Evolutionary conservation across 2,888 invertebrate genomes (phyloP).

Genomic region (Ennomos fuscantarius): DNA sequence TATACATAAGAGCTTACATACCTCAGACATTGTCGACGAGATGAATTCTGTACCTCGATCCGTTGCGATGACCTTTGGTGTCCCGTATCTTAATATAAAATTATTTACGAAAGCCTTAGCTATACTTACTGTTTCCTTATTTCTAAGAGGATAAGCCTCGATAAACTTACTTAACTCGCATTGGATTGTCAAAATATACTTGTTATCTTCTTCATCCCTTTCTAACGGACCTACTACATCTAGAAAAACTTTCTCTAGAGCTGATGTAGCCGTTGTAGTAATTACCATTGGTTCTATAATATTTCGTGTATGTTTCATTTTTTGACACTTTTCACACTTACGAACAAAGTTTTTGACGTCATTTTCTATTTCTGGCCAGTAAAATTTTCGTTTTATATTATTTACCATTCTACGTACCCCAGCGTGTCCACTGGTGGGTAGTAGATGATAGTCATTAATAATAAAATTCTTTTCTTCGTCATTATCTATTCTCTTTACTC

Average conservation of each 20-base stretch:
- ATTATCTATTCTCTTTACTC: conserved; percentile 30
- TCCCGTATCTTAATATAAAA: conserved; percentile 26
- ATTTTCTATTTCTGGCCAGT: conserved; percentile 24
- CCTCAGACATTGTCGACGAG: conserved; percentile 15
- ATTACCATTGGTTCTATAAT: conserved; percentile 31
- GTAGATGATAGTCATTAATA: conserved; percentile 38
- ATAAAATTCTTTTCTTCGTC: conserved; percentile 33
- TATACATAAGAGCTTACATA: conserved; percentile 31
- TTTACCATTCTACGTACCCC: conserved; percentile 33
- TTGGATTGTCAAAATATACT: conserved; percentile 39
- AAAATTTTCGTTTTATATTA: conserved; percentile 31
- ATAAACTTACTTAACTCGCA: conserved; percentile 38
- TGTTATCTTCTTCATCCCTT: conserved; percentile 25
- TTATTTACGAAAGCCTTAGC: conserved; percentile 26
- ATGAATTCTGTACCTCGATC: conserved; percentile 31
- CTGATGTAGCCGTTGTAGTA: conserved; percentile 30
- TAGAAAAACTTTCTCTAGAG: conserved; percentile 33
- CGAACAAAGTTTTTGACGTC: conserved; percentile 31
- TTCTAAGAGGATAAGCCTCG: conserved; percentile 19
- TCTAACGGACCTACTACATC: conserved; percentile 33
- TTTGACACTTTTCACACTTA: conserved; percentile 35
- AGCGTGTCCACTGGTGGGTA: conserved; percentile 40
- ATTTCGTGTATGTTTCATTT: not conserved
- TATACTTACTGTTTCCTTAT: conserved; percentile 14
- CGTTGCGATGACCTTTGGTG: conserved; percentile 16